Conservation (phyloP, 2,797 vertebrate species). For the Gymnoscopelus braueri region DNA sequence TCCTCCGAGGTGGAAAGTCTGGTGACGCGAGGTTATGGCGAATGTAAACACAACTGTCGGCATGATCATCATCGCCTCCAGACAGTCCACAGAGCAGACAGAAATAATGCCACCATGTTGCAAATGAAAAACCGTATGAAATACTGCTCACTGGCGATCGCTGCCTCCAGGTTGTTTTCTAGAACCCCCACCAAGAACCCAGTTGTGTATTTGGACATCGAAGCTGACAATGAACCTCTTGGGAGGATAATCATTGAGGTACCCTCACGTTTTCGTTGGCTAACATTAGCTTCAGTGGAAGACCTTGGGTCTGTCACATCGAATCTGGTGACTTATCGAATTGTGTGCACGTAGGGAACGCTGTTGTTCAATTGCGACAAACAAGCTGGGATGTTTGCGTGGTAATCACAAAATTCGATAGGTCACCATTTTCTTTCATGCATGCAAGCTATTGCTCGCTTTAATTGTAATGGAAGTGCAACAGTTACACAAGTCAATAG, state of each 20-base stretch:
- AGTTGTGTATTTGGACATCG: slow-evolving; percentile 88
- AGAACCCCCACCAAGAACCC: slow-evolving; percentile 77
- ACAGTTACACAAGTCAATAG: no score
- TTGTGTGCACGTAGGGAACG: slow-evolving; percentile 1
- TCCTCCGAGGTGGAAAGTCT: neutral
- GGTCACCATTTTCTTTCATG: no score
- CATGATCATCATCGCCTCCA: neutral
- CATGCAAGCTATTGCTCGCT: no score
- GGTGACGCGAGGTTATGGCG: slow-evolving; percentile 42
- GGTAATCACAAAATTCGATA: no score
- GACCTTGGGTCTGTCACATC: no score
- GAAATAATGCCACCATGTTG: slow-evolving; percentile 60
- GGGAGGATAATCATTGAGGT: slow-evolving; percentile 90
- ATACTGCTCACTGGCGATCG: slow-evolving; percentile 70
- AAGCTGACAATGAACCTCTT: slow-evolving; percentile 86
- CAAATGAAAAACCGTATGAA: slow-evolving; percentile 74
- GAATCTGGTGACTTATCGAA: no score
- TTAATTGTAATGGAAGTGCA: neutral
- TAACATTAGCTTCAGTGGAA: neutral
- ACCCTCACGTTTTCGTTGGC: slow-evolving; percentile 46
- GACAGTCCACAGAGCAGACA: neutral
- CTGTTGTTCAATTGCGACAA: neutral
- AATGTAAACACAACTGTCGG: slow-evolving; percentile 22
- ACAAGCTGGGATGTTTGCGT: no score
- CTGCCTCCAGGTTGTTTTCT: slow-evolving; percentile 65